phyloP scores from a whole-genome alignment of 1,140 invertebrate genomes.

The Leptonema lineaticorne region DNA sequence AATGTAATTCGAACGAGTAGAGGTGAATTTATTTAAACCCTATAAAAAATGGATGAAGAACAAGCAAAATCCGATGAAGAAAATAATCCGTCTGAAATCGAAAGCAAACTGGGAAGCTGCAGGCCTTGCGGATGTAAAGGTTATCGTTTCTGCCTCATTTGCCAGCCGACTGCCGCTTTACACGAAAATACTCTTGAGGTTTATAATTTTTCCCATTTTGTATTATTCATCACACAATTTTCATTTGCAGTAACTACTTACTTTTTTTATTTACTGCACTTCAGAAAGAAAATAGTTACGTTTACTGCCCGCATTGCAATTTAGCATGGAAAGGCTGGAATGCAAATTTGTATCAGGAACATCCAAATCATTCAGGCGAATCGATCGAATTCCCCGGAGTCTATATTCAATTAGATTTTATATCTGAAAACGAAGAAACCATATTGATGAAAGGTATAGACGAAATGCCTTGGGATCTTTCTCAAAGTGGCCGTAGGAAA shows the following conservation, averaged over 20 bases:
- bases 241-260: no score
- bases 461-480: conserved; percentile 81
- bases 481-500: conserved; percentile 94
- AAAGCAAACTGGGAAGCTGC: conserved; percentile 3
- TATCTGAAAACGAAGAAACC: conserved; percentile 70
- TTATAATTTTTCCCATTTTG: not conserved
- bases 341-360: conserved; percentile 58
- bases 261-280: conserved; percentile 43
- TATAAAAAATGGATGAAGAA: no score
- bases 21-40: no score
- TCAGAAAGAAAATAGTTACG: conserved; percentile 61
- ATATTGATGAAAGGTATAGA: conserved; percentile 73
- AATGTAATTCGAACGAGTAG: not conserved
- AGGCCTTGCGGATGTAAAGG: conserved; percentile 86
- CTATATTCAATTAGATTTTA: conserved; percentile 73
- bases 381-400: conserved; percentile 69
- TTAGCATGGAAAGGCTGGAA: conserved; percentile 75
- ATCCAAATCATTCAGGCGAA: conserved; percentile 66
- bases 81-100: no score
- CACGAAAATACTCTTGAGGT: not conserved
- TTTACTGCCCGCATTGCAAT: conserved; percentile 76
- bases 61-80: no score
- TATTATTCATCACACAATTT: not conserved
- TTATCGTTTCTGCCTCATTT: conserved; percentile 82
- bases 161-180: conserved; percentile 59